Evolutionary conservation across 2,888 invertebrate genomes (phyloP).

Genomic region (Macropis europaea): DNA sequence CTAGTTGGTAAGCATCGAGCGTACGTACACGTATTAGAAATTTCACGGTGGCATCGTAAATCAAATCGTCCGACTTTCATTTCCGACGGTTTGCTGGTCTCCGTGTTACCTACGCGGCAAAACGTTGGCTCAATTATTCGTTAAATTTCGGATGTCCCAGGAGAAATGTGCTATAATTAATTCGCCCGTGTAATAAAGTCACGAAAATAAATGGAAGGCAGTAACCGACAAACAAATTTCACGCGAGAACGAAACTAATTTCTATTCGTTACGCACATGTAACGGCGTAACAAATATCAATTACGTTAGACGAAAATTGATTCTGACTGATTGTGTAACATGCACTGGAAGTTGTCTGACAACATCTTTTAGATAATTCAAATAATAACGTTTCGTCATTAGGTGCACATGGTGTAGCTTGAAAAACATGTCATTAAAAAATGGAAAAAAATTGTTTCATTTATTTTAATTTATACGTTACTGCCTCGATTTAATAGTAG

Average conservation of each 20-base stretch:
- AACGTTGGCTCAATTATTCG: background rate
- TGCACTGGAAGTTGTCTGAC: too few species aligned
- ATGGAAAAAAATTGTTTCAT: too few species aligned
- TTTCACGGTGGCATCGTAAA: conserved; percentile 57
- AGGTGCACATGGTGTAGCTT: background rate
- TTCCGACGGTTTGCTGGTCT: conserved; percentile 37
- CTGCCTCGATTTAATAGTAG: too few species aligned
- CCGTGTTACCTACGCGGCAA: background rate
- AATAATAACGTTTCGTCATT: background rate
- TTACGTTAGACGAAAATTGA: background rate
- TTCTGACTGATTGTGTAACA: too few species aligned
- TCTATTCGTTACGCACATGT: too few species aligned
- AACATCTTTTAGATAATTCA: too few species aligned
- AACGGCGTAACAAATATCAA: too few species aligned
- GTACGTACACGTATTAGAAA: conserved; percentile 59
- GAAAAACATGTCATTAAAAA: too few species aligned
- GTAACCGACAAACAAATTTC: background rate
- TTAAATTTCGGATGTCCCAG: background rate
- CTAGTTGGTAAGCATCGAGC: conserved; percentile 41
- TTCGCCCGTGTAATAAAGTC: background rate
- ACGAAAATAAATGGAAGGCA: background rate
- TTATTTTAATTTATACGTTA: too few species aligned
- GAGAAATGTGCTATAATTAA: background rate
- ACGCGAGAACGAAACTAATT: background rate
- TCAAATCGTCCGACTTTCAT: conserved; percentile 61